Percentiles rank a stretch among this genome's conserved stretches.
phyloP scores from a whole-genome alignment of 2,113 vertebrate species.

The Passer domesticus region DNA sequence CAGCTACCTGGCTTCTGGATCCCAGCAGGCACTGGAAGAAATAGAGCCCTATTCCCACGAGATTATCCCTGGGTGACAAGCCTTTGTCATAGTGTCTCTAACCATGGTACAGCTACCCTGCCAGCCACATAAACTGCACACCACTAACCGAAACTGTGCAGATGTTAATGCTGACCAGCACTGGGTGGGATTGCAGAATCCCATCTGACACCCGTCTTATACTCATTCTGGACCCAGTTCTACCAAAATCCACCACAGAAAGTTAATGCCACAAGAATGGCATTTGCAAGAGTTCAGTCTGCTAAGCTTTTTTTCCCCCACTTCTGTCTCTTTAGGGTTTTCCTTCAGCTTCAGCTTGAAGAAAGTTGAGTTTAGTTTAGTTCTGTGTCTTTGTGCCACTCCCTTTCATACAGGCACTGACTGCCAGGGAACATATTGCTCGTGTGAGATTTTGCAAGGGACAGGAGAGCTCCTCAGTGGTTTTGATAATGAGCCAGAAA shows the following conservation, averaged over 20 bases:
- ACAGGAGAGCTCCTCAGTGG: background rate
- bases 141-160: background rate
- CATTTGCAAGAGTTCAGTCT: background rate
- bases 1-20: background rate
- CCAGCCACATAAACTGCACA: background rate
- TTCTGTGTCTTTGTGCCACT: background rate
- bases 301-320: fast-evolving
- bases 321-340: background rate
- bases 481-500: background rate
- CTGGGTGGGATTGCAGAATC: background rate
- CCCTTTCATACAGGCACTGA: background rate
- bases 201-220: background rate
- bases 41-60: background rate
- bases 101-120: background rate
- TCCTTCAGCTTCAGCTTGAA: background rate
- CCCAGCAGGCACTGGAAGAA: background rate
- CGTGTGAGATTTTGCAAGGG: background rate
- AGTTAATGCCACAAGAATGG: background rate
- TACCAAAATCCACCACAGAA: background rate
- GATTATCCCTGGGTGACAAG: background rate
- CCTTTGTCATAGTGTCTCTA: background rate
- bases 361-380: background rate
- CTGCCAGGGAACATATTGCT: background rate
- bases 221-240: background rate
- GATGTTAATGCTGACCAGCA: background rate